Evolutionary conservation across 2,888 invertebrate species (phyloP).

Genomic region (Cyaniris semiargus): DNA sequence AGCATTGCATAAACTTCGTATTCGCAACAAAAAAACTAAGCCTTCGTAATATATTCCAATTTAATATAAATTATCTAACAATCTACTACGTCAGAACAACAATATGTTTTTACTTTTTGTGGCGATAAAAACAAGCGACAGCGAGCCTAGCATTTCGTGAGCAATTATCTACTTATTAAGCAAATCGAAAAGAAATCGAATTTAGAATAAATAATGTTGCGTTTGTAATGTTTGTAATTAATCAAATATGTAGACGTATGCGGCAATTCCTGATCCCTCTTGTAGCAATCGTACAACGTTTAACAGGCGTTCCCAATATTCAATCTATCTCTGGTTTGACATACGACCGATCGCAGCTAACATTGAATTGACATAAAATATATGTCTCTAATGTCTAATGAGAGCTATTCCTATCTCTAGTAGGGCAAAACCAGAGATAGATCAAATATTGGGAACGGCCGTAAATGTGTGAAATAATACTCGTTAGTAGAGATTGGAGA

Average conservation of each 20-base stretch:
- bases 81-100: not conserved
- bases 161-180: not conserved
- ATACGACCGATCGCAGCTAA: too few species aligned
- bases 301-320: too few species aligned
- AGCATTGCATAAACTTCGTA: not conserved
- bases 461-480: not conserved
- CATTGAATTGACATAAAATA: too few species aligned
- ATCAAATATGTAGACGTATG: slow-evolving; percentile 5
- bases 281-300: not conserved
- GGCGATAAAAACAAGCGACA: not conserved
- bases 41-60: not conserved
- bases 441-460: too few species aligned
- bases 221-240: slow-evolving; percentile 7
- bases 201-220: slow-evolving; percentile 6
- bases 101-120: not conserved
- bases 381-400: too few species aligned
- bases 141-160: not conserved
- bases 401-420: too few species aligned
- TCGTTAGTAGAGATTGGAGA: not conserved
- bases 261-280: not conserved
- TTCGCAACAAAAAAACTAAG: not conserved
- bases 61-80: not conserved
- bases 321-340: too few species aligned
- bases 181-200: slow-evolving; percentile 1
- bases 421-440: too few species aligned